phyloP scores from a whole-genome alignment of 2,797 vertebrate species.

The Girardinus metallicus region DNA sequence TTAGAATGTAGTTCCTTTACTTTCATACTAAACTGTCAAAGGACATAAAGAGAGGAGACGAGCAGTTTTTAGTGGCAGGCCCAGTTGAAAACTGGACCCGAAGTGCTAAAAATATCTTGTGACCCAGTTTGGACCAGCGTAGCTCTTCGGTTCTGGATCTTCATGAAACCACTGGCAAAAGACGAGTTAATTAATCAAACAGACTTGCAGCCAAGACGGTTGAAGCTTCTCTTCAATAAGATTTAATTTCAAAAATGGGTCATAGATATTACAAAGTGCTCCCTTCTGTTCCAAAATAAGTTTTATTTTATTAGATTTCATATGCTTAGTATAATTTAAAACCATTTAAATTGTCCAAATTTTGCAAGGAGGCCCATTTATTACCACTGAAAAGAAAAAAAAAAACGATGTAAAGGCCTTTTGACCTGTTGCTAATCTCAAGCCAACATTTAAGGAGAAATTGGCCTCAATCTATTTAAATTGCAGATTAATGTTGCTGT shows the following conservation, averaged over 20 bases:
- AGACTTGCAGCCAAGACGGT: neutral
- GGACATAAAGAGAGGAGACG: neutral
- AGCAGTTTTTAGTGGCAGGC: neutral
- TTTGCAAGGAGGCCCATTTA: neutral
- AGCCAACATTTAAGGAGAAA: too few relatives aligned
- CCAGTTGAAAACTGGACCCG: neutral
- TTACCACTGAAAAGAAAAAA: neutral
- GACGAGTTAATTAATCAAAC: neutral
- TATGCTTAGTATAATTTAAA: neutral
- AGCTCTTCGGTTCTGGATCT: neutral
- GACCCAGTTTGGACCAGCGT: constrained; percentile 3
- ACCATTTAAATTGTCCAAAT: neutral
- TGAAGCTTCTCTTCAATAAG: neutral
- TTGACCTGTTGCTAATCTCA: neutral
- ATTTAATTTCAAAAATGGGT: neutral
- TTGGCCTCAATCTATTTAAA: neutral
- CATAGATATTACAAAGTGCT: neutral
- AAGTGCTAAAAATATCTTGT: constrained; percentile 2
- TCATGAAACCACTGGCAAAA: neutral
- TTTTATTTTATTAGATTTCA: neutral
- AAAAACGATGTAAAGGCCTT: neutral
- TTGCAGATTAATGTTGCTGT: neutral
- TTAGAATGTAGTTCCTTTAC: neutral
- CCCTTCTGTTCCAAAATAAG: neutral
- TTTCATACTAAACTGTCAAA: neutral